Base-by-base conservation (phyloP, 2,888 invertebrate species). In the Chrysolina oricalcia region DNA sequence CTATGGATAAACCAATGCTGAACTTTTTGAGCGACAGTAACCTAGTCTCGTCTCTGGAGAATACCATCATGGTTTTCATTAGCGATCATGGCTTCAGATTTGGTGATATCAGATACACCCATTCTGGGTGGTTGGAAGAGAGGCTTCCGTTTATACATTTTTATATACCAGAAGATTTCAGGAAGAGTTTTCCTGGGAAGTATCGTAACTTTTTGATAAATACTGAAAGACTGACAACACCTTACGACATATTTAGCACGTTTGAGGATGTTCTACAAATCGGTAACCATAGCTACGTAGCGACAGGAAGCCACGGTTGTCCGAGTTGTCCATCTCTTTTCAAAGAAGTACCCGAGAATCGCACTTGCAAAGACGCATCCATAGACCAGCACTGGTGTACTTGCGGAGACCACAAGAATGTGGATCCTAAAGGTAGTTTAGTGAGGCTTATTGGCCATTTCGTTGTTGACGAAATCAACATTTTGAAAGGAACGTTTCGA, bases 31-130 rank as follows among this genome's bases (percentile, higher is more conserved):
- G 95, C 84, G 95, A 96, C 85, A 27, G 43, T 0, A 62, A 67
- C 64, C 63, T 70, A 41, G n/a, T 41, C 17, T 19, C 40, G 27
- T 17, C 76, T 8, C 48, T 73, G 63, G 41, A 73, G 4, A 53
- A 75, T 41, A 75, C 75, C 8, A 65, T 77, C 23, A 46, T 77
- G 27, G n/a, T 77, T n/a, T 93, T 95, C 78, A 90, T 96, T 73
- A 95, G 96, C 85, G 95, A 96, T 85, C 95, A 96, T 83, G 96
- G 96, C 0, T 91, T 95, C 85, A 91, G 96, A 9, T 95, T 93
- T 85, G 96, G 96, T 0, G 91, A 91, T n/a, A 91, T 93, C 59
- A 90, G 95, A 3, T 89, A 91, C 76, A 92, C 93, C 8, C 90
- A 92, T 78, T 91, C 93, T 40, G 95, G 96, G 0, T 96, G 94